Evolutionary conservation across 2,113 vertebrate species (phyloP).

Genomic region (Anas platyrhynchos): DNA sequence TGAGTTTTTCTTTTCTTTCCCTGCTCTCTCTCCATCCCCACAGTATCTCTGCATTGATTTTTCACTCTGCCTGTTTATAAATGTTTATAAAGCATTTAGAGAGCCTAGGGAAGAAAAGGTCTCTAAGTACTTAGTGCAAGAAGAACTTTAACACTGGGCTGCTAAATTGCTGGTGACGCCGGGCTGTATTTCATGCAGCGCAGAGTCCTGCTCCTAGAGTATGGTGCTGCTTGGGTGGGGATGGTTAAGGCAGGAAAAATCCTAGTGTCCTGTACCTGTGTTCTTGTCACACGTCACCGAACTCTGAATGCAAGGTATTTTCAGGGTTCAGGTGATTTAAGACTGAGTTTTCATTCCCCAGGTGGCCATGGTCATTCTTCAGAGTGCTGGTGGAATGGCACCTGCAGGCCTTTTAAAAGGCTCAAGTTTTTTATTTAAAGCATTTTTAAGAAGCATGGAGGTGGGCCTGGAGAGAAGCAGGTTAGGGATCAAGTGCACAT

Average conservation of each 20-base stretch:
- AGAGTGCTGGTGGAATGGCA: background rate
- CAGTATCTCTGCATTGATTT: slow-evolving; percentile 54
- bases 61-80: slow-evolving; percentile 59
- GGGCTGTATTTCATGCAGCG: background rate
- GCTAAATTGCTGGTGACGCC: background rate
- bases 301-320: background rate
- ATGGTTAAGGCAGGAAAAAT: background rate
- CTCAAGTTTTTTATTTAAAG: background rate
- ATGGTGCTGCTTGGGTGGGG: background rate
- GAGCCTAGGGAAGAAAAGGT: slow-evolving; percentile 11
- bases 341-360: too few relatives aligned
- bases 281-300: background rate
- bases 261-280: background rate
- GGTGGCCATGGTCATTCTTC: background rate
- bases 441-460: background rate
- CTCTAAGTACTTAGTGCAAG: slow-evolving; percentile 25
- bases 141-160: background rate
- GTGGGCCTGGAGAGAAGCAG: background rate
- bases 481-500: background rate
- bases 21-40: background rate
- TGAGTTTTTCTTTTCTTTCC: background rate
- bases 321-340: background rate
- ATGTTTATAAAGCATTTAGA: slow-evolving; percentile 63
- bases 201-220: background rate
- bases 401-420: background rate